phyloP scores from a whole-genome alignment of 2,888 invertebrate genomes.

The Periphyllus acericola region DNA sequence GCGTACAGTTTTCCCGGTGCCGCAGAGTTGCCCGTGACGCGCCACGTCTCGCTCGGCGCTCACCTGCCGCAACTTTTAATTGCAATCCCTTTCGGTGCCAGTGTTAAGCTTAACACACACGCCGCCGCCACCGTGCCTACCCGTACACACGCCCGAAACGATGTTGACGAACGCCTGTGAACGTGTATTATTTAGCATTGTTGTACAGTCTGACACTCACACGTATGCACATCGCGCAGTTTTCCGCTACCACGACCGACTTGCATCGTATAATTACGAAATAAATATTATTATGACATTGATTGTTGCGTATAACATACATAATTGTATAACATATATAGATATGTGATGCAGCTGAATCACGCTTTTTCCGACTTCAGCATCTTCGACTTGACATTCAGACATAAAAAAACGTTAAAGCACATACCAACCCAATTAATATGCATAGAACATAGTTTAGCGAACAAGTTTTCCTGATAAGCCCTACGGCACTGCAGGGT shows the following conservation, averaged over 20 bases:
- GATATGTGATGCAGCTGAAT: too few species aligned
- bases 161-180: background rate
- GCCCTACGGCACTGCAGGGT: too few species aligned
- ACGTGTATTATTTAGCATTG: background rate
- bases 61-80: constrained; percentile 60
- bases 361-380: too few species aligned
- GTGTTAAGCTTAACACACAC: background rate
- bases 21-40: constrained; percentile 24
- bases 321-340: too few species aligned
- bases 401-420: too few species aligned
- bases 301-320: too few species aligned
- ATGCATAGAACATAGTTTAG: too few species aligned
- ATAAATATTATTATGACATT: too few species aligned
- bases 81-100: constrained; percentile 28
- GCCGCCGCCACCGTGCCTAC: background rate
- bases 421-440: too few species aligned
- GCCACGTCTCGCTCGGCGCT: constrained; percentile 14
- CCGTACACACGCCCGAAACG: background rate
- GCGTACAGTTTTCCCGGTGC: constrained; percentile 7
- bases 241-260: background rate
- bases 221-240: background rate
- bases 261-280: too few species aligned
- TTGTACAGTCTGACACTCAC: background rate
- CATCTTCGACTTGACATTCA: too few species aligned
- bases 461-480: too few species aligned